These are phyloP conservation scores for Rhodinocichla rosea DNA, from an alignment of 2,113 vertebrate species.

Conservation along the genomic window DNA sequence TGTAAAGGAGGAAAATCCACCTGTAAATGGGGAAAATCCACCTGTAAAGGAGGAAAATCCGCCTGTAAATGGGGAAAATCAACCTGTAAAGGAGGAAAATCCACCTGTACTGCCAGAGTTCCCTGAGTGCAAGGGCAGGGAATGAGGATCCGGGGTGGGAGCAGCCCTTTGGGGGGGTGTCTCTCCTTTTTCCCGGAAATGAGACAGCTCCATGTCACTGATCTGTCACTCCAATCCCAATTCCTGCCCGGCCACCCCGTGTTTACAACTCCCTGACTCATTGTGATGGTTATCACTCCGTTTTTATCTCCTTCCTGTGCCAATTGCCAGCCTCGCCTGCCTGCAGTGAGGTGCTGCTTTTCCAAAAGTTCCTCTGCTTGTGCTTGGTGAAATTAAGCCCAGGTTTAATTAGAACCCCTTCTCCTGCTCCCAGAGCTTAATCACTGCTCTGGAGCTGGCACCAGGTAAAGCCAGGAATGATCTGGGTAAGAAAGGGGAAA, in stretches of 20 bases:
- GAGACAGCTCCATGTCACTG: neutral
- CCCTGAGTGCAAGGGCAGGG: neutral
- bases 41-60: too few relatives aligned
- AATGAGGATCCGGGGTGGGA: neutral
- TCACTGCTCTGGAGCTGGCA: neutral
- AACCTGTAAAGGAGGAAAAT: too few relatives aligned
- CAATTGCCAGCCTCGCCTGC: neutral
- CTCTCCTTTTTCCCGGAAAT: neutral
- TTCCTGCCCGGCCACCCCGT: neutral
- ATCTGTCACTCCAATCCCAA: neutral
- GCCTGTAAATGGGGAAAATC: too few relatives aligned
- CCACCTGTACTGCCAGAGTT: too few relatives aligned
- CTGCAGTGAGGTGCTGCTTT: neutral
- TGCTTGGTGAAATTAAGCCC: neutral
- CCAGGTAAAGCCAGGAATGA: neutral
- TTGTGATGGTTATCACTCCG: neutral
- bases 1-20: too few relatives aligned
- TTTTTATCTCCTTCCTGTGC: neutral
- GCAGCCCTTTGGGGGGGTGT: neutral
- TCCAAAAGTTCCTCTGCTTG: neutral
- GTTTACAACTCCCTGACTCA: conserved; percentile 35
- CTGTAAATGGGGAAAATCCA: too few relatives aligned
- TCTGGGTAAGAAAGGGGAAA: neutral
- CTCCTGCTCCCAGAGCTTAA: neutral
- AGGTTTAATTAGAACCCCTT: neutral